Conservation (phyloP, 2,797 vertebrate species). For the Argya squamiceps region DNA sequence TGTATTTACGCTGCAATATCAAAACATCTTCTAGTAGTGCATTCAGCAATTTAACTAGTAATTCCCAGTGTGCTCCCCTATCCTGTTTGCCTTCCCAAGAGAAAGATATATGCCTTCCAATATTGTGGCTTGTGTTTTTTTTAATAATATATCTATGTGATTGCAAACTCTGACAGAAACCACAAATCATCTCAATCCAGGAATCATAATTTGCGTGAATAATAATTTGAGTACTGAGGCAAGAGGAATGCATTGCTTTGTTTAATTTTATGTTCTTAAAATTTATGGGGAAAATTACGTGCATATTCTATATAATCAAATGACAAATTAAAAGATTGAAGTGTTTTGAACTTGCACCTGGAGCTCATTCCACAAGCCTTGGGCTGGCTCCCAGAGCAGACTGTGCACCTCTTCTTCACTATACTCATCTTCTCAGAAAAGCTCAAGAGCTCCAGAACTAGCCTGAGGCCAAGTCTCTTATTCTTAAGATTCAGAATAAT, state of each 20-base stretch:
- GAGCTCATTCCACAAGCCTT: not conserved
- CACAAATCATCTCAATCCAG: not conserved
- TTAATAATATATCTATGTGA: rapidly evolving
- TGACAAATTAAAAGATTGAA: not conserved
- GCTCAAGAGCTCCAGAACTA: not conserved
- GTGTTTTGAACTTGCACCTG: not conserved
- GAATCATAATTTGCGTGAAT: not conserved
- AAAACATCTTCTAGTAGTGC: not conserved
- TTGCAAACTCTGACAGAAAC: not conserved
- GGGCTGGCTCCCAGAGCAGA: not conserved
- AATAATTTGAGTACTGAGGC: not conserved
- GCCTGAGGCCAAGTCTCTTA: not conserved
- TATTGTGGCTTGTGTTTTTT: not conserved
- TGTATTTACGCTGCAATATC: not conserved
- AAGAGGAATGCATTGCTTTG: not conserved
- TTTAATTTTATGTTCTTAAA: not conserved
- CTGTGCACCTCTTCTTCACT: not conserved
- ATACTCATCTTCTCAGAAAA: not conserved
- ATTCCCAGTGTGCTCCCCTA: not conserved
- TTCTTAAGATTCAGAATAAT: not conserved
- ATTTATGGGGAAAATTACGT: not conserved
- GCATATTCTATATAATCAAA: not conserved
- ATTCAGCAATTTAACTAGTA: not conserved
- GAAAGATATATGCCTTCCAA: not conserved
- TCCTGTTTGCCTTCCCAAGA: not conserved